phyloP scores from a whole-genome alignment of 1,140 invertebrate genomes.

The Drosophila grimshawi region DNA sequence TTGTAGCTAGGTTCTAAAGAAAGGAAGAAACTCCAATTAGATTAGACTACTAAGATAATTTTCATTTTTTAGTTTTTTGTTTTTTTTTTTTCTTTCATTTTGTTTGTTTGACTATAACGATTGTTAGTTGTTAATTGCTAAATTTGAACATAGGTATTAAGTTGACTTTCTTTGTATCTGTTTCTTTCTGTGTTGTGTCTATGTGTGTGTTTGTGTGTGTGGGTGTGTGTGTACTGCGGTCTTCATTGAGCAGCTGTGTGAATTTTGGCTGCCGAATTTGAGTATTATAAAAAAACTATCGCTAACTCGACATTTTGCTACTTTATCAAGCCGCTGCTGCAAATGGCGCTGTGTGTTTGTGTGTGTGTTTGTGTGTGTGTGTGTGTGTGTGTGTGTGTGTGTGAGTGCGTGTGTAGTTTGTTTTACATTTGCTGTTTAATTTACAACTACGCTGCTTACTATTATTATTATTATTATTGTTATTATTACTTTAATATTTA shows the following conservation, averaged over 20 bases:
- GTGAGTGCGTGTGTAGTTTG: conserved; percentile 34
- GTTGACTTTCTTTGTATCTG: conserved; percentile 58
- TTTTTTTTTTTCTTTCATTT: conserved; percentile 28
- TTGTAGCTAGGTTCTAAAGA: conserved; percentile 77
- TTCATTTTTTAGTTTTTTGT: conserved; percentile 51
- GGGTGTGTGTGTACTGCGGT: conserved; percentile 18
- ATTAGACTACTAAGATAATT: conserved; percentile 82
- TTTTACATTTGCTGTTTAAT: conserved; percentile 73
- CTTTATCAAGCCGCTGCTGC: conserved; percentile 61
- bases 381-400: conserved; percentile 27
- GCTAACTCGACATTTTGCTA: conserved; percentile 42
- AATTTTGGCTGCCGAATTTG: conserved; percentile 50
- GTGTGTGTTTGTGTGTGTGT: conserved; percentile 39
- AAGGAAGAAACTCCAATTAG: conserved; percentile 83
- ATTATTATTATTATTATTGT: conserved; percentile 41
- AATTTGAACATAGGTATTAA: conserved; percentile 83
- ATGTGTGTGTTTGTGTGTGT: conserved; percentile 45
- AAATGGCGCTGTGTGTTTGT: conserved; percentile 53
- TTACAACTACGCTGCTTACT: conserved; percentile 81
- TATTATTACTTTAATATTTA: conserved; percentile 60
- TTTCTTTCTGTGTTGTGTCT: conserved; percentile 40
- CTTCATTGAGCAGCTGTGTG: conserved; percentile 44
- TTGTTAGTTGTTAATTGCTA: conserved; percentile 79
- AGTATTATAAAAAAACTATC: conserved; percentile 61
- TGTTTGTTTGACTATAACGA: conserved; percentile 64